Evolutionary conservation across 1,140 invertebrate species (phyloP), one percentile per base, ranked within the genome.

Genomic region (Neuroterus valhalla): DNA sequence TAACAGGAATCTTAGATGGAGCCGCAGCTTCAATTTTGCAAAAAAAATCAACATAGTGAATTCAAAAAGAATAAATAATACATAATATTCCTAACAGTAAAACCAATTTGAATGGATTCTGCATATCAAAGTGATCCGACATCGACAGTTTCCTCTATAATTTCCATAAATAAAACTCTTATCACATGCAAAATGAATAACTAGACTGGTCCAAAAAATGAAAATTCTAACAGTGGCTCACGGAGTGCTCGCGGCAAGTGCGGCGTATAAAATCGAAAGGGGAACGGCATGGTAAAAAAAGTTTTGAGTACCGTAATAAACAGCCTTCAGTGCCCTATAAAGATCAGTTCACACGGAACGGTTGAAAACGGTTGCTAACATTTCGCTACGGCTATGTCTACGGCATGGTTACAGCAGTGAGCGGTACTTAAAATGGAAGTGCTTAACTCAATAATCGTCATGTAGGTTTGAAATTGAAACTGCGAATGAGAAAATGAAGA

Each of bases 291-390:
- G 31, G 31, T 38, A 38, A 38, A 48, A 45, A 48, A 48, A 48
- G n/a, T 17, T 15, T n/a, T 19, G 8, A 48, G 46, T 48, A 48
- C 46, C 46, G 46, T n/a, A 48, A 48, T 48, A 48, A 48, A 48
- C 46, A 48, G 46, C 46, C 17, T 48, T 48, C 46, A 48, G 46
- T 48, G 46, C 46, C 15, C 46, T 48, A 48, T 48, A 46, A 48
- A 48, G 46, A 48, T 17, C n/a, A 8, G 14, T 17, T 48, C 46
- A 48, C 46, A 48, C 46, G 17, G 3, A 48, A 19, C 15, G 15
- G 46, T n/a, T 48, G n/a, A 48, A 6, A 48, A 19, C 15, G 2
- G 46, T n/a, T 48, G n/a, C 45, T 17, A 46, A 17, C 14, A 17
- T 19, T 48, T 48, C 17, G 46, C 10, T 48, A n/a, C 6, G 17